Conservation (phyloP, 2,797 vertebrate genomes). For the Hipposideros larvatus region DNA sequence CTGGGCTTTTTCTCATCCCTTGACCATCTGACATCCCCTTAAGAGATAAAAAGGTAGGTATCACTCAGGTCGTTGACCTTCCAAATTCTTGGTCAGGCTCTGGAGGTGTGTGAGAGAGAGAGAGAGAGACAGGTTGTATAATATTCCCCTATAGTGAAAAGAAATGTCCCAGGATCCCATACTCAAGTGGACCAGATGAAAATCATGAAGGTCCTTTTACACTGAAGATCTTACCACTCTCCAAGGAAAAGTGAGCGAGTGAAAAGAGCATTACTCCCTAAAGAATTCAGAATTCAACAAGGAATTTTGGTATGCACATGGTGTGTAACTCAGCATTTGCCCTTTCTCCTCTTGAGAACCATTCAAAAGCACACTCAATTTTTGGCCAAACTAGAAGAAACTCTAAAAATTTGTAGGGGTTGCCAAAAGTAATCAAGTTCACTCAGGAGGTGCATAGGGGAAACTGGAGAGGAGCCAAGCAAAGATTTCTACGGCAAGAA, state of each 20-base stretch:
- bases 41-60: neutral
- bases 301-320: neutral
- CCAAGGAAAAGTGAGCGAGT: neutral
- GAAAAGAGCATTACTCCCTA: neutral
- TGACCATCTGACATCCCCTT: neutral
- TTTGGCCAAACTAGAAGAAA: conserved; percentile 55
- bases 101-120: neutral
- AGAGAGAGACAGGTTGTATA: neutral
- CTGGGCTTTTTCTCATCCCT: neutral
- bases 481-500: conserved; percentile 25
- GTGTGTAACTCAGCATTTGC: conserved; percentile 31
- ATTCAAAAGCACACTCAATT: conserved; percentile 47
- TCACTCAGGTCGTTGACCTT: neutral
- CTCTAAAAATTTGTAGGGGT: conserved; percentile 60
- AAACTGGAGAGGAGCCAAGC: conserved; percentile 28
- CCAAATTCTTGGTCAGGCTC: neutral
- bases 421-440: conserved; percentile 66
- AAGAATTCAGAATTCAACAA: neutral
- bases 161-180: neutral
- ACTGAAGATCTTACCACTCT: neutral
- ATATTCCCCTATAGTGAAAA: neutral
- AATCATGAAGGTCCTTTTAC: neutral
- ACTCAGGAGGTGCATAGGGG: neutral
- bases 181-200: conserved; percentile 18
- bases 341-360: conserved; percentile 49